Base-by-base conservation (phyloP, 2,113 vertebrate genomes). In the Bucco capensis region DNA sequence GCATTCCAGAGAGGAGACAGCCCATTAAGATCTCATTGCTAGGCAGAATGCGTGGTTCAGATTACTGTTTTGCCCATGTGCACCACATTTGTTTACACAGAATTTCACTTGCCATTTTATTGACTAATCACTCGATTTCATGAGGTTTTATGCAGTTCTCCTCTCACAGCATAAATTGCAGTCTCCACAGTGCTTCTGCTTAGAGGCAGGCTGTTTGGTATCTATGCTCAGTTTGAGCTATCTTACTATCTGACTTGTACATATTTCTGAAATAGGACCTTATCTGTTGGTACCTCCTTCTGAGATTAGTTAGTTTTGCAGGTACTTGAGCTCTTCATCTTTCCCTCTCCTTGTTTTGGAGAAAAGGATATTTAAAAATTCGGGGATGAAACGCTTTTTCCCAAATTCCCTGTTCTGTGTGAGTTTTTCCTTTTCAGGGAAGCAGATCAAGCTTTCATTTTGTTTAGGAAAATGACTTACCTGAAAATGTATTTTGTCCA, bases 21-120 rank as follows among this genome's bases (percentile, higher is more conserved):
- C 71, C 85, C 83, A 54, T 91, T 88, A 94, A 73, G 75, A 88
- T 86, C 76, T 91, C 72, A 73, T 80, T 88, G 86, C 86, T 88
- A 88, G 83, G 92, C 92, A 65, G 88, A 83, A 61, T 33, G 72
- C 60, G 11, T 37, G 37, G 58, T 57, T 93, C 60, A 73, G 58
- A 83, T 91, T 94, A 83, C 90, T 73, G 76, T 83, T 89, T 96
- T 91, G 25, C 72, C 79, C 64, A 25, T 87, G 85, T 89, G 85
- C 49, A 56, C 42, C 50, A 56, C 85, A 35, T 88, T 94, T 93
- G 83, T 91, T 95, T 91, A 83, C 79, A 83, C 75, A 53, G 75
- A 90, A 80, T 90, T 95, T 94, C 72, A 54, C 83, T 94, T 94
- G 50, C 88, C 75, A 38, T 91, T 93, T 94, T 91, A 91, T 90